Conservation (phyloP, 2,113 vertebrate genomes). For the Mirza zaza region DNA sequence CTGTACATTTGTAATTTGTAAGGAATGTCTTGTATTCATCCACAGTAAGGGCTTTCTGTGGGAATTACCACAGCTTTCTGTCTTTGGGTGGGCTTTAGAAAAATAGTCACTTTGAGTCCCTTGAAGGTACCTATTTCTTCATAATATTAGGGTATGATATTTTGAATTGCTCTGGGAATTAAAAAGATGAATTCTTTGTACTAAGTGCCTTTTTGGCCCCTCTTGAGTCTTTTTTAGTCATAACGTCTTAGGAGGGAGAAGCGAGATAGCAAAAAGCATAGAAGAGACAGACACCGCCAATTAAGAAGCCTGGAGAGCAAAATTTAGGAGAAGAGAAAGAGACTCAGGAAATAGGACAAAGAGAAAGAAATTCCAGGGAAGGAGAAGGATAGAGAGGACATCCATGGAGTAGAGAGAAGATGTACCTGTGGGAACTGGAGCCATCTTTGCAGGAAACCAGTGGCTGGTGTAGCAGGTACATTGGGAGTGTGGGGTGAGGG, state of each 20-base stretch:
- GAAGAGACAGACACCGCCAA: not conserved
- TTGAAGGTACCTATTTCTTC: not conserved
- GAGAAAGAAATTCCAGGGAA: not conserved
- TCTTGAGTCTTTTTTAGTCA: not conserved
- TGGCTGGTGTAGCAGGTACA: not conserved
- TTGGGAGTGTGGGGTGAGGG: not conserved
- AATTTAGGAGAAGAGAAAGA: not conserved
- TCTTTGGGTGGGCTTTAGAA: not conserved
- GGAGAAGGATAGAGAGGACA: not conserved
- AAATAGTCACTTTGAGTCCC: not conserved
- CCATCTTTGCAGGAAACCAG: not conserved
- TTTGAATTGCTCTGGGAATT: not conserved
- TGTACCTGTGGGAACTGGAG: not conserved
- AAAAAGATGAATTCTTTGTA: not conserved
- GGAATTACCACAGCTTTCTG: not conserved
- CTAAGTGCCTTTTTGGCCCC: not conserved
- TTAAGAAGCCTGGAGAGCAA: not conserved
- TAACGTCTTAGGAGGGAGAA: not conserved
- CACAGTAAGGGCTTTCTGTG: conserved; percentile 36
- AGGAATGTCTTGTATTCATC: not conserved
- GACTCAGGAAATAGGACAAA: not conserved
- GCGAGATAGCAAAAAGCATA: not conserved
- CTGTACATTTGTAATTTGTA: conserved; percentile 29
- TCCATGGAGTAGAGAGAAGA: not conserved
- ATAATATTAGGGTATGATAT: not conserved